Percentiles rank a stretch among this genome's conserved stretches.
phyloP scores from a whole-genome alignment of 2,888 invertebrate genomes.

The Capitulum mitella region DNA sequence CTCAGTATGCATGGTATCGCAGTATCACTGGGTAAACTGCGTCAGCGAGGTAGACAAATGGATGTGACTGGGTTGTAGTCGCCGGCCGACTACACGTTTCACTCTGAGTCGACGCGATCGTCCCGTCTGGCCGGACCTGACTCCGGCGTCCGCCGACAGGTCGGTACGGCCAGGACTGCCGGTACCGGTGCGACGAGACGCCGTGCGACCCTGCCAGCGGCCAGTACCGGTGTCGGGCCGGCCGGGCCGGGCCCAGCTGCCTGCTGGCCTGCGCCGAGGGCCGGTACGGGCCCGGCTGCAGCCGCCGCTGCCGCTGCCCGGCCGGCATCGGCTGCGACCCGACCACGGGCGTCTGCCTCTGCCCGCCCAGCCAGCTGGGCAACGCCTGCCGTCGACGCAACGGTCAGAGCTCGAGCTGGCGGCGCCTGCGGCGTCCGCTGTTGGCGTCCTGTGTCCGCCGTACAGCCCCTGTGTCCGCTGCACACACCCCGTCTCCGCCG shows the following conservation, averaged over 20 bases:
- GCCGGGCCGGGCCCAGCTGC: conserved; percentile 9
- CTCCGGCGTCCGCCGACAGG: conserved; percentile 18
- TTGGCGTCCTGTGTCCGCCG: too few relatives aligned
- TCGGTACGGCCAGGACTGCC: neutral
- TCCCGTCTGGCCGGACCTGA: too few relatives aligned
- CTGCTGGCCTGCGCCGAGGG: conserved; percentile 42
- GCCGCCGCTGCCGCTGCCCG: conserved; percentile 41
- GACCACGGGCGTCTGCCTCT: conserved; percentile 44
- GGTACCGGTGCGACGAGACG: neutral
- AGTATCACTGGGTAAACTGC: too few relatives aligned
- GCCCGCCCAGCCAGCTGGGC: conserved; percentile 46
- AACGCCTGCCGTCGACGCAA: conserved; percentile 40
- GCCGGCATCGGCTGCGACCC: conserved; percentile 40
- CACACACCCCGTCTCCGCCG: too few relatives aligned
- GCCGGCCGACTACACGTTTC: too few relatives aligned
- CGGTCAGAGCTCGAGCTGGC: neutral
- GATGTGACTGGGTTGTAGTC: too few relatives aligned
- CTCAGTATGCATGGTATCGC: too few relatives aligned
- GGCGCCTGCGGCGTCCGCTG: neutral
- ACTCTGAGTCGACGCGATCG: too few relatives aligned
- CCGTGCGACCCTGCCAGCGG: neutral
- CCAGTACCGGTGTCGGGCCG: neutral
- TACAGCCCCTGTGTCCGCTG: too few relatives aligned
- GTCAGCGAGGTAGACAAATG: too few relatives aligned
- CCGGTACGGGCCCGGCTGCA: conserved; percentile 46